Base-by-base conservation (phyloP, 1,140 invertebrate species). In the Caenorhabditis briggsae region DNA sequence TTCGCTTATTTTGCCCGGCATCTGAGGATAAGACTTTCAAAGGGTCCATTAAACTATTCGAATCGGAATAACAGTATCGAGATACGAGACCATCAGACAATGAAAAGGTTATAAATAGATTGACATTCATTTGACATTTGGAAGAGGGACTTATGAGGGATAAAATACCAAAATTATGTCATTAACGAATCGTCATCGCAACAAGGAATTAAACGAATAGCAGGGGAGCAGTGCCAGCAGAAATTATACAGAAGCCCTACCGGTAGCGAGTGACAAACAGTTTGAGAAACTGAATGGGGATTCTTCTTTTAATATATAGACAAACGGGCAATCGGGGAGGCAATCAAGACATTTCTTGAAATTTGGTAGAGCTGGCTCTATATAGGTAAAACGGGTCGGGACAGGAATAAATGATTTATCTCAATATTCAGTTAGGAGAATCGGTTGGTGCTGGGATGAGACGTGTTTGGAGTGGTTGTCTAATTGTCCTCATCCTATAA, bases 1-100 rank as follows among this genome's bases (percentile, higher is more conserved):
- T 82, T 89, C 85, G 65, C 65, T 74, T 74, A 74, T 74, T 48
- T 82, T 82, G n/a, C 48, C 78, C 20, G 65, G 12, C 85, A 82
- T 86, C 70, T 85, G n/a, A 11, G 14, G 20, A 56, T 23, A 82
- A 82, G 11, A 46, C 11, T n/a, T 2, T 18, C 5, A 50, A 25
- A 82, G 12, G 5, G 2, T 6, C n/a, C n/a, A 6, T 7, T 50
- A 5, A 16, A 50, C 14, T 82, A 8, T 53, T 82, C 12, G 23
- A 33, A 3, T 82, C 46, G 14, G 20, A n/a, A n/a, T 20, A 58
- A n/a, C 16, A 58, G 20, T 58, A 82, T 82, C 23, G 41, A 82
- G 56, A 56, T 20, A 33, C n/a, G 43, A 20, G 23, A 82, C 20
- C 46, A 18, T 25, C 20, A 23, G 14, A 33, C 33, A 33, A 33